phyloP scores from a whole-genome alignment of 1,140 invertebrate species.

The Chironomus striatipennis region DNA sequence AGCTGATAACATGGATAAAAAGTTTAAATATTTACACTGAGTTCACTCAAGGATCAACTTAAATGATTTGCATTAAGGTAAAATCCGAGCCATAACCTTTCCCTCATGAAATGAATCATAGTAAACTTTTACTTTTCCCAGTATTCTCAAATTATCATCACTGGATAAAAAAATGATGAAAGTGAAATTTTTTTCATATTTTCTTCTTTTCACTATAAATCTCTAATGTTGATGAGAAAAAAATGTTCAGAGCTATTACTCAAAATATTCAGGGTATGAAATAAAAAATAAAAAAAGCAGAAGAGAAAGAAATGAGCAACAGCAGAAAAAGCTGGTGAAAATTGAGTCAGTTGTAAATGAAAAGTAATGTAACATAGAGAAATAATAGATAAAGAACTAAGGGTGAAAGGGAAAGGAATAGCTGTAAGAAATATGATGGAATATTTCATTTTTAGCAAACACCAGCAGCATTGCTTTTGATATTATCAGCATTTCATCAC shows the following conservation, averaged over 20 bases:
- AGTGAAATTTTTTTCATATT: too few species aligned
- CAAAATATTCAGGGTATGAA: background rate
- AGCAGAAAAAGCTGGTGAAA: background rate
- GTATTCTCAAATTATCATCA: too few species aligned
- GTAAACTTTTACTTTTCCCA: too few species aligned
- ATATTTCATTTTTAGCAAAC: background rate
- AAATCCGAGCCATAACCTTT: too few species aligned
- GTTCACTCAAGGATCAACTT: too few species aligned
- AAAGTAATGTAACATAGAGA: background rate
- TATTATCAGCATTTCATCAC: constrained; percentile 13
- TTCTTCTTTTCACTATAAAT: background rate
- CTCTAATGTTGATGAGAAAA: background rate
- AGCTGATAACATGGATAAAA: too few species aligned
- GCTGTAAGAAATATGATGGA: background rate
- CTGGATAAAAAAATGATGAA: too few species aligned
- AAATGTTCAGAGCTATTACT: background rate
- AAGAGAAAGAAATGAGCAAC: background rate
- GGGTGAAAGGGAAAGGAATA: background rate
- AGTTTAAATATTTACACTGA: too few species aligned
- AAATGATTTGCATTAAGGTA: too few species aligned
- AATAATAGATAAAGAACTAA: background rate
- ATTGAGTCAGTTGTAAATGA: background rate
- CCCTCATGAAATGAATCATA: too few species aligned
- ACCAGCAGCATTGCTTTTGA: background rate
- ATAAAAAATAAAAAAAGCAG: background rate